These are phyloP conservation scores for Ridgeia piscesae DNA, from an alignment of 1,140 invertebrate species.

Conservation along the genomic window DNA sequence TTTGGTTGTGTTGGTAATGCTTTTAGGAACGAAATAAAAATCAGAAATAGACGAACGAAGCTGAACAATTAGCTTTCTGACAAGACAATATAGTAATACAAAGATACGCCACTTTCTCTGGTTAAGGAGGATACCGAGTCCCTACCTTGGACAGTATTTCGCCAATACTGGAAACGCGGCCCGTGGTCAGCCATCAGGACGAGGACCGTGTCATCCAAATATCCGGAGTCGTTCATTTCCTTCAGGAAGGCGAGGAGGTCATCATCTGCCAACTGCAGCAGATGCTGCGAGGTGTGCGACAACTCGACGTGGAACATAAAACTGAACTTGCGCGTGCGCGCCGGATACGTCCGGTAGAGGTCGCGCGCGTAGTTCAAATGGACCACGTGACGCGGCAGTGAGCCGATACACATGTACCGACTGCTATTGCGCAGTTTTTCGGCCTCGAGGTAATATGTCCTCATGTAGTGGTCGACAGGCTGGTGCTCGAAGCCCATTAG, in stretches of 20 bases:
- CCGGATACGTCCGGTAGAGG: slow-evolving; percentile 50
- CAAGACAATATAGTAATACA: no score
- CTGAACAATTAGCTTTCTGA: no score
- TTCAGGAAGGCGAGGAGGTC: slow-evolving; percentile 33
- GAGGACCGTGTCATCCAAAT: slow-evolving; percentile 39
- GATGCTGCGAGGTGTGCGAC: slow-evolving; percentile 35
- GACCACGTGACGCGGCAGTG: slow-evolving; percentile 72
- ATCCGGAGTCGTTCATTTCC: slow-evolving; percentile 29
- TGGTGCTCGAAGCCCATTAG: slow-evolving; percentile 81
- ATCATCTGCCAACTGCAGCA: slow-evolving; percentile 34
- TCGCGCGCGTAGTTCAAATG: slow-evolving; percentile 70
- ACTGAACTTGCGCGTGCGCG: slow-evolving; percentile 17
- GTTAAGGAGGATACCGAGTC: no score
- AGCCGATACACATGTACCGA: slow-evolving; percentile 69
- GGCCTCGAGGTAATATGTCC: slow-evolving; percentile 70
- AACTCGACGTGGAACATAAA: slow-evolving; percentile 26
- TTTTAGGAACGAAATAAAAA: no score
- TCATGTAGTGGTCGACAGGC: slow-evolving; percentile 89
- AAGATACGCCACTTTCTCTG: no score
- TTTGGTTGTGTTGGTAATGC: no score
- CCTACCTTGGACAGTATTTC: no score
- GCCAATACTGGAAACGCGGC: slow-evolving; percentile 32
- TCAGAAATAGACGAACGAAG: no score
- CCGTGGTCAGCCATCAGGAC: slow-evolving; percentile 46
- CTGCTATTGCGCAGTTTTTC: slow-evolving; percentile 36